phyloP scores from a whole-genome alignment of 1,140 invertebrate genomes.

The Rhyzopertha dominica region DNA sequence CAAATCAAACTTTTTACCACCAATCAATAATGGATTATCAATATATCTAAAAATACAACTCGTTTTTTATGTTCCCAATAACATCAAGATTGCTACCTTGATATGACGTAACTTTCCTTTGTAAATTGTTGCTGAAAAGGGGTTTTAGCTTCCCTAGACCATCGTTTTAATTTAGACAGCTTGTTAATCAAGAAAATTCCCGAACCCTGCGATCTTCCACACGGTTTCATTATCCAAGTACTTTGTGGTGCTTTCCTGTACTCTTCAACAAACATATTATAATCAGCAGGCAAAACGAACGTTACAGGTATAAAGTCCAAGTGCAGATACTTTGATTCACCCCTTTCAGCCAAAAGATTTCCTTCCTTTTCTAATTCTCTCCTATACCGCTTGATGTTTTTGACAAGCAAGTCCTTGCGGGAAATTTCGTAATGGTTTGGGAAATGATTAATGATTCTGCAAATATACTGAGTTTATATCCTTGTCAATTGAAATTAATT shows the following conservation, averaged over 20 bases:
- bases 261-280: conserved; percentile 94
- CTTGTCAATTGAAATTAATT: conserved; percentile 2
- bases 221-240: conserved; percentile 98
- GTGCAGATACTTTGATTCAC: conserved; percentile 67
- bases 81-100: conserved; percentile 49
- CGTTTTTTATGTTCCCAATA: background rate
- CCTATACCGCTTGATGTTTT: conserved; percentile 91
- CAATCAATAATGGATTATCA: conserved; percentile 78
- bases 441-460: conserved; percentile 81
- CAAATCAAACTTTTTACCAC: conserved; percentile 87
- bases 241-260: conserved; percentile 86
- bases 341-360: conserved; percentile 76
- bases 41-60: conserved; percentile 58
- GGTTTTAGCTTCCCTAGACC: conserved; percentile 76
- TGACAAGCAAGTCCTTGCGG: conserved; percentile 89
- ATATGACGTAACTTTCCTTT: conserved; percentile 89
- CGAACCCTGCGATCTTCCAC: conserved; percentile 83
- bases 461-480: conserved; percentile 2
- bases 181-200: conserved; percentile 88
- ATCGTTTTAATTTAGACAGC: conserved; percentile 81
- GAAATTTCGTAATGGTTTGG: conserved; percentile 94
- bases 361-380: conserved; percentile 89
- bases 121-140: conserved; percentile 76
- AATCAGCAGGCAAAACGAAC: conserved; percentile 89
- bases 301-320: conserved; percentile 90